These are phyloP conservation scores for Eilema sororculum DNA, from an alignment of 2,888 invertebrate species.

Conservation along the genomic window DNA sequence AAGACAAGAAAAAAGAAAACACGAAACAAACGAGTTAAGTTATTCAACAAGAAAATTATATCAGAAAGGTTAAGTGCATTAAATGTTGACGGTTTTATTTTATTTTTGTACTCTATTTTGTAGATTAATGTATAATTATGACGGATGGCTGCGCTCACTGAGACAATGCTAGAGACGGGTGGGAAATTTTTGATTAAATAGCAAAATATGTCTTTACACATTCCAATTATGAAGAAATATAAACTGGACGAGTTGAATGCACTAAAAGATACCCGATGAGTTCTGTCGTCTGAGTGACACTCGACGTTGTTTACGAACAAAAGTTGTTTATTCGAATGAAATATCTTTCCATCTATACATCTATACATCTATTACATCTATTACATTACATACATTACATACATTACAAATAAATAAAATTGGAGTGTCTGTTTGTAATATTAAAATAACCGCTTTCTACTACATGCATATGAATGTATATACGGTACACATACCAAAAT, in stretches of 20 bases:
- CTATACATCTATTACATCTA: too few relatives aligned
- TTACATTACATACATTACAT: too few relatives aligned
- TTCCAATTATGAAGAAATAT: too few relatives aligned
- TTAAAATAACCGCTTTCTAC: too few relatives aligned
- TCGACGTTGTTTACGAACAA: too few relatives aligned
- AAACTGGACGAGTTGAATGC: background rate
- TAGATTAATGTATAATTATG: background rate
- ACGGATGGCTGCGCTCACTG: background rate
- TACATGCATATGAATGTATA: too few relatives aligned
- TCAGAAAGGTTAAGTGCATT: background rate
- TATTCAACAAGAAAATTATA: background rate
- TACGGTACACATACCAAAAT: too few relatives aligned
- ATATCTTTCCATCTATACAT: too few relatives aligned
- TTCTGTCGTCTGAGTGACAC: too few relatives aligned
- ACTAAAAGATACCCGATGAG: background rate
- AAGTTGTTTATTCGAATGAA: too few relatives aligned
- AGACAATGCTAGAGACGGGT: background rate
- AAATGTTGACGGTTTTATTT: background rate
- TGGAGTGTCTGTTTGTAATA: too few relatives aligned
- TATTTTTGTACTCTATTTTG: background rate
- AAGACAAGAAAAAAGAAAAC: constrained; percentile 27
- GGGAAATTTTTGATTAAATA: background rate
- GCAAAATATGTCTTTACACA: background rate
- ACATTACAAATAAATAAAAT: too few relatives aligned
- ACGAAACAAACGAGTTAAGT: background rate